Conservation (phyloP, 2,797 vertebrate genomes). For the Mormyrus hasselquistii region DNA sequence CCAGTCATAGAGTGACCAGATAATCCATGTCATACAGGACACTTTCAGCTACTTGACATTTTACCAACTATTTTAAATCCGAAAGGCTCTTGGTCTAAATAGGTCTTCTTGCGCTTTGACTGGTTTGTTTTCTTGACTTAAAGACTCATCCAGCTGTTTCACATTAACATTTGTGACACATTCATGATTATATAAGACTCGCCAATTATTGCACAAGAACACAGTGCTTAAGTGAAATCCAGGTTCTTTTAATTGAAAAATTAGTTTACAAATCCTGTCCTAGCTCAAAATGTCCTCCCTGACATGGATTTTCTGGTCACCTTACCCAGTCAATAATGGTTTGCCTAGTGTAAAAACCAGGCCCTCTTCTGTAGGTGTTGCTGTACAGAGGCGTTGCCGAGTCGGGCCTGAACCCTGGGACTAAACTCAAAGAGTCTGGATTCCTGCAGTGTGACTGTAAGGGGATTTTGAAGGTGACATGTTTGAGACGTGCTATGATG, state of each 20-base stretch:
- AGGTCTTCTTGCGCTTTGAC: background rate
- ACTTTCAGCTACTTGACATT: background rate
- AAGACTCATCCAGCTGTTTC: background rate
- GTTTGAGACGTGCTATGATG: background rate
- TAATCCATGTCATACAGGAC: background rate
- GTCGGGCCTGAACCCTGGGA: background rate
- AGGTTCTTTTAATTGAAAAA: background rate
- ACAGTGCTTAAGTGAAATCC: background rate
- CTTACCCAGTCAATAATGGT: background rate
- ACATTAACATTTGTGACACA: background rate
- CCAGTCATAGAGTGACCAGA: background rate
- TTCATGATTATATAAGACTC: background rate
- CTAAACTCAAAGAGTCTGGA: background rate
- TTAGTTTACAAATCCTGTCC: background rate
- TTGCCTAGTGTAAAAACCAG: background rate
- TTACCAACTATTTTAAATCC: background rate
- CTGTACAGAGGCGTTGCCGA: background rate
- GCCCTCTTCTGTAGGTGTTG: background rate
- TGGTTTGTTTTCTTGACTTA: background rate
- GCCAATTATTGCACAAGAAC: background rate
- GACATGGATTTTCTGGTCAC: background rate
- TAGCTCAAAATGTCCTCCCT: background rate
- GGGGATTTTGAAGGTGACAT: background rate
- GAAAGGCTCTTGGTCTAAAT: background rate
- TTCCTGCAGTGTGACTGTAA: background rate